phyloP scores from a whole-genome alignment of 2,113 vertebrate genomes.

The Xiphophorus maculatus region DNA sequence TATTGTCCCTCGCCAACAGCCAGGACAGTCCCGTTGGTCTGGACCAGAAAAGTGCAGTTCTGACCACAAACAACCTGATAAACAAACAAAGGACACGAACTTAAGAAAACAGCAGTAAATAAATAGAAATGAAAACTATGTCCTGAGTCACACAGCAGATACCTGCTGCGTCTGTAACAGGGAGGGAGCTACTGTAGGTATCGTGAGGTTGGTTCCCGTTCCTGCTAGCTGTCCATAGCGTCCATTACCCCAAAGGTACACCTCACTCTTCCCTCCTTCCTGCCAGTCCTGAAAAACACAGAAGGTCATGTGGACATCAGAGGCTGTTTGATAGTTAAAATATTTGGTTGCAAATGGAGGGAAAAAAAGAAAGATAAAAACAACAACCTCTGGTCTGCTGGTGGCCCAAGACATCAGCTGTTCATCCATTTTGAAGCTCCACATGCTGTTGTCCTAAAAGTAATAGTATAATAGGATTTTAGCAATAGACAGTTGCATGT shows the following conservation, averaged over 20 bases:
- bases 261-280: slow-evolving; percentile 82
- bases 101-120: slow-evolving; percentile 4
- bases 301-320: background rate
- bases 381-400: slow-evolving; percentile 80
- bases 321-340: background rate
- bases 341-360: background rate
- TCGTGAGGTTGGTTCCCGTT: slow-evolving; percentile 76
- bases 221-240: slow-evolving; percentile 82
- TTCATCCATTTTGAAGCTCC: slow-evolving; percentile 85
- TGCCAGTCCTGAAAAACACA: slow-evolving; percentile 81
- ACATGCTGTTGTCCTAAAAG: slow-evolving; percentile 83
- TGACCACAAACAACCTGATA: slow-evolving; percentile 83
- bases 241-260: slow-evolving; percentile 84
- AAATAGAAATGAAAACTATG: background rate
- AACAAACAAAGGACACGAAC: slow-evolving; percentile 11
- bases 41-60: slow-evolving; percentile 85
- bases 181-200: slow-evolving; percentile 77
- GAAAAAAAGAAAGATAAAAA: background rate
- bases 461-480: background rate
- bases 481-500: background rate
- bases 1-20: slow-evolving; percentile 85
- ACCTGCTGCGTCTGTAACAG: slow-evolving; percentile 84
- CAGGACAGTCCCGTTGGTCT: slow-evolving; percentile 80
- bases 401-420: slow-evolving; percentile 86
- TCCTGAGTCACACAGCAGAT: background rate